Base-by-base conservation (phyloP, 1,140 invertebrate genomes). In the Trinorchestia longiramus region DNA sequence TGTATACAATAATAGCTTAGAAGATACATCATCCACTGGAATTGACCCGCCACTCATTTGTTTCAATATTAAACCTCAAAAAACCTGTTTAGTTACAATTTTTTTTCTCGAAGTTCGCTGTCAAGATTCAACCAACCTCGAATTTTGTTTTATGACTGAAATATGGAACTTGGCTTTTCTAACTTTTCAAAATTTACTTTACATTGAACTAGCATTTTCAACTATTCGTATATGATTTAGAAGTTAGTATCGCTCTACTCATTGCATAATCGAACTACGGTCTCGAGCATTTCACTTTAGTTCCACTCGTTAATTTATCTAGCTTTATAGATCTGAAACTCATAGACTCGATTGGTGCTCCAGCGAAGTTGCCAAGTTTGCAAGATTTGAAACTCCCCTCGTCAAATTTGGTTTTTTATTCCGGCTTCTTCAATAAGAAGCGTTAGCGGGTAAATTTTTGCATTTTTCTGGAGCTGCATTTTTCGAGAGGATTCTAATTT, bases 401-500 rank as follows among this genome's bases (percentile, higher is more conserved):
- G 62, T 36, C 62, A 77, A 77, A 77, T 77, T 42, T 90, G 41
- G n/a, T 36, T 28, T 11, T 87, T 87, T 90, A 42, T 90, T 90
- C 23, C 15, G 11, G 43, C 41, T 90, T 90, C 88, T 90, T 43
- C 43, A 90, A 90, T 90, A 90, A 90, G 88, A 41, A 90, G 88
- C 88, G 88, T 90, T 41, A 41, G 44, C 43, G 41, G 43, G 43
- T 43, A 94, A 94, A 94, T 43, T 94, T 42, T 43, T 94, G 92
- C 92, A 94, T 94, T 94, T 94, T 94, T 94, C 92, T 17, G 43
- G 44, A n/a, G 92, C 40, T 94, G 92, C 92, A 94, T 45, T 47
- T 94, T 94, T 94, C 41, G 43, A 4, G 40, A 94, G 92, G 44
- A 94, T 94, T 94, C 92, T 94, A 94, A 94, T 94, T 94, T 94